These are phyloP conservation scores for Actinopyga echinites DNA, from an alignment of 53 echinoderm and acorn worm genomes.

Conservation along the genomic window DNA sequence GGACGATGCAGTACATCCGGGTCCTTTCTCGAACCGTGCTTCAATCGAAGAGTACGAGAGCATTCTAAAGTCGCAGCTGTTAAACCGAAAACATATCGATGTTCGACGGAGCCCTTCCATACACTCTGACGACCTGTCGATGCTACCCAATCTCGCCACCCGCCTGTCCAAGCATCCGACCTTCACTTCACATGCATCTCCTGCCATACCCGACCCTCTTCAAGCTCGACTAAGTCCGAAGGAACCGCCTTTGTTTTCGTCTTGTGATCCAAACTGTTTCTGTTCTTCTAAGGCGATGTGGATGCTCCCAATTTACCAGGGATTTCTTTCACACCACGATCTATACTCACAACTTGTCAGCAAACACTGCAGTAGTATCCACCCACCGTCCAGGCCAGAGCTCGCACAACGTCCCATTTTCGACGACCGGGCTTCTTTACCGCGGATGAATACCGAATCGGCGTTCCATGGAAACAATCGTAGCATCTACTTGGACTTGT, in stretches of 20 bases:
- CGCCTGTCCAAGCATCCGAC: neutral
- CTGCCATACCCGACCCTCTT: neutral
- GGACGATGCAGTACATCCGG: neutral
- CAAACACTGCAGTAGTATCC: neutral
- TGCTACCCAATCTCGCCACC: neutral
- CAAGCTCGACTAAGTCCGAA: neutral
- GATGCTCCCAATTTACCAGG: slow-evolving; percentile 32
- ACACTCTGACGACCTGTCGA: neutral
- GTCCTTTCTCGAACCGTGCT: neutral
- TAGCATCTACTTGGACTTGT: slow-evolving; percentile 14
- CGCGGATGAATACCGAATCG: neutral
- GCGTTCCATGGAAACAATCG: neutral
- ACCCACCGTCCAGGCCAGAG: neutral
- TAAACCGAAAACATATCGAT: slow-evolving; percentile 10
- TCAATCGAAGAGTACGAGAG: slow-evolving; percentile 15
- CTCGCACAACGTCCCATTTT: neutral
- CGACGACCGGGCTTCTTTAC: neutral
- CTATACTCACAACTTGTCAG: slow-evolving; percentile 18
- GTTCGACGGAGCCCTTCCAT: neutral
- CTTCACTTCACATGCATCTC: neutral
- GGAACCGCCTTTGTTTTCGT: neutral
- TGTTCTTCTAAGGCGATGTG: slow-evolving; percentile 23
- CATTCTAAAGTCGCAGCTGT: slow-evolving; percentile 18
- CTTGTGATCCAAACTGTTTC: slow-evolving; percentile 19
- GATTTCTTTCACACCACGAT: slow-evolving; percentile 15